Percentiles rank a stretch among this genome's conserved stretches.
Conservation (phyloP, 2,888 invertebrate species). For the Himalopsyche japonica region DNA sequence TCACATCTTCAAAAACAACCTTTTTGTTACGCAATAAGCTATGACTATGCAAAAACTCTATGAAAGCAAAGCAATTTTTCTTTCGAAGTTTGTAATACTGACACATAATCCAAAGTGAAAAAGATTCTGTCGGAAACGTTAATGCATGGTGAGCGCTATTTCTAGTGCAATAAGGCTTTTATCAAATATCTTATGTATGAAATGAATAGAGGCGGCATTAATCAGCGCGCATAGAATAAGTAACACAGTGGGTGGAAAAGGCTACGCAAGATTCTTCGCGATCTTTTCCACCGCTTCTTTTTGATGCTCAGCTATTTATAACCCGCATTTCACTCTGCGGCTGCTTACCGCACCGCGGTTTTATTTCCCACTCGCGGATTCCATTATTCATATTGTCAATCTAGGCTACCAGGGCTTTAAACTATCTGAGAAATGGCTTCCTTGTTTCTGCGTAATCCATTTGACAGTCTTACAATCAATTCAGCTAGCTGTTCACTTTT, state of each 20-base stretch:
- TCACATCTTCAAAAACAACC: too few relatives aligned
- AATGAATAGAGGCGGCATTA: not conserved
- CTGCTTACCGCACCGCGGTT: not conserved
- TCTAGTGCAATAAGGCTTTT: not conserved
- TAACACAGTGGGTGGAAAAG: not conserved
- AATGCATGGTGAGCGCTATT: not conserved
- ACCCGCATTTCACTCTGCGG: not conserved
- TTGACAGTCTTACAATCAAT: not conserved
- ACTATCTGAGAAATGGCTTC: not conserved
- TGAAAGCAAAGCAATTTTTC: not conserved
- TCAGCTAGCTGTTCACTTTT: not conserved
- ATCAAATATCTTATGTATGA: not conserved
- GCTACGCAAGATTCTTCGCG: not conserved
- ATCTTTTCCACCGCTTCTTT: not conserved
- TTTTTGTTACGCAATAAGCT: too few relatives aligned
- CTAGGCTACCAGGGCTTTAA: not conserved
- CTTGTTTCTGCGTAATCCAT: not conserved
- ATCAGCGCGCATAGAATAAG: not conserved
- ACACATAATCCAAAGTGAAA: not conserved
- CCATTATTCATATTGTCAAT: slow-evolving; percentile 1
- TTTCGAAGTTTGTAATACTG: not conserved
- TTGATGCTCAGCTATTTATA: not conserved
- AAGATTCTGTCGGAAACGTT: not conserved
- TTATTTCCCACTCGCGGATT: not conserved
- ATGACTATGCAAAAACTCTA: too few relatives aligned